phyloP scores from a whole-genome alignment of 2,797 vertebrate genomes.

The Rhinatrema bivittatum region DNA sequence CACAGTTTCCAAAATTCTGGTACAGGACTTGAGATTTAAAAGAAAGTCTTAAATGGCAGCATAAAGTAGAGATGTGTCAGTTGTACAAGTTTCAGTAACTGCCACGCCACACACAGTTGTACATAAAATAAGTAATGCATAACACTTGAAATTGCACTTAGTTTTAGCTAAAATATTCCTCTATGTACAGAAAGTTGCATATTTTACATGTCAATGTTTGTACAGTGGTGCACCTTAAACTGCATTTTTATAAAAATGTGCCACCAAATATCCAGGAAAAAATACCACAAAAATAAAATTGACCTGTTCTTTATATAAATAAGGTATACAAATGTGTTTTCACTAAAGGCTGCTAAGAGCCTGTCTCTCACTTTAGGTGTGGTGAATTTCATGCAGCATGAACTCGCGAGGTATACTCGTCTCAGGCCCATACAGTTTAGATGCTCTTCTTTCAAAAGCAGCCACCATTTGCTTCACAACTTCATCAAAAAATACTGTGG shows the following conservation, averaged over 20 bases:
- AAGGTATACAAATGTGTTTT: constrained; percentile 7
- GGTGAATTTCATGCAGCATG: constrained; percentile 89
- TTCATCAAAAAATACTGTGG: constrained; percentile 87
- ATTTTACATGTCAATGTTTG: constrained; percentile 20
- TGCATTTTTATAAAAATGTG: constrained; percentile 12
- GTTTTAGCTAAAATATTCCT: constrained; percentile 18
- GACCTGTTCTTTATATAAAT: constrained; percentile 4
- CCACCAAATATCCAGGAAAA: constrained; percentile 14
- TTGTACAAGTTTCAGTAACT: too few relatives aligned
- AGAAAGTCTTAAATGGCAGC: too few relatives aligned
- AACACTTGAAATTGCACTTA: constrained; percentile 25
- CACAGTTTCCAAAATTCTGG: too few relatives aligned
- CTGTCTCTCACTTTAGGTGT: constrained; percentile 58
- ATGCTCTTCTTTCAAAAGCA: constrained; percentile 80
- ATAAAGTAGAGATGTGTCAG: too few relatives aligned
- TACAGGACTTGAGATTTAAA: too few relatives aligned
- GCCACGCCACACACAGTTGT: constrained; percentile 1
- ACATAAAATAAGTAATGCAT: constrained; percentile 5
- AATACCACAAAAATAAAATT: constrained; percentile 4
- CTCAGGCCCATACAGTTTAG: constrained; percentile 75
- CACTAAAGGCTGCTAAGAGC: neutral
- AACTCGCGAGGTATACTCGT: constrained; percentile 84
- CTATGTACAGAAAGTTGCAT: constrained; percentile 15
- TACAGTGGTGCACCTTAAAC: constrained; percentile 10
- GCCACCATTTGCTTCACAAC: constrained; percentile 94